phyloP scores from a whole-genome alignment of 2,888 invertebrate genomes.

The Ceramica pisi region DNA sequence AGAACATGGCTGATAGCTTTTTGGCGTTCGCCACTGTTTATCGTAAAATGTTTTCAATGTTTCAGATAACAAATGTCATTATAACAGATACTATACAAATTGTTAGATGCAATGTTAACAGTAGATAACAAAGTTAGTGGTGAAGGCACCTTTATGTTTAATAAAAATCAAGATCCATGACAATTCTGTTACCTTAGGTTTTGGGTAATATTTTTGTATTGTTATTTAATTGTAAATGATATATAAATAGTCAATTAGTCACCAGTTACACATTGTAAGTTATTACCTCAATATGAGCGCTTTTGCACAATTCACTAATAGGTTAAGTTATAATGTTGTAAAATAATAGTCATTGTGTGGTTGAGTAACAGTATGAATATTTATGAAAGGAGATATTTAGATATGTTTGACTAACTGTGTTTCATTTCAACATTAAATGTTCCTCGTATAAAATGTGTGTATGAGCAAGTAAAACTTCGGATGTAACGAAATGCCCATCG shows the following conservation, averaged over 20 bases:
- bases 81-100: conserved; percentile 40
- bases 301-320: conserved; percentile 89
- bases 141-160: conserved; percentile 55
- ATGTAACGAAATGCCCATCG: conserved; percentile 58
- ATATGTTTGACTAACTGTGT: conserved; percentile 67
- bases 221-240: conserved; percentile 75
- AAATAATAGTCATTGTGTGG: conserved; percentile 77
- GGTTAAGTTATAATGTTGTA: conserved; percentile 77
- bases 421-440: conserved; percentile 72
- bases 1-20: conserved; percentile 36
- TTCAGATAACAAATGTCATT: conserved; percentile 56
- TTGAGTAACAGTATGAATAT: conserved; percentile 52
- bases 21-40: conserved; percentile 54
- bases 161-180: conserved; percentile 79
- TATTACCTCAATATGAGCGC: conserved; percentile 90
- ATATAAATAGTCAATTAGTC: conserved; percentile 88
- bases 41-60: conserved; percentile 52
- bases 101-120: conserved; percentile 30
- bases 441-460: conserved; percentile 72
- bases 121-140: conserved; percentile 30
- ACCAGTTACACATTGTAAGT: conserved; percentile 89
- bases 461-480: conserved; percentile 57
- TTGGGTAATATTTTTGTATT: conserved; percentile 79
- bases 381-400: conserved; percentile 51
- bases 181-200: conserved; percentile 87